These are phyloP conservation scores for Drosophila mimica DNA, from an alignment of 2,888 invertebrate genomes.

Conservation along the genomic window DNA sequence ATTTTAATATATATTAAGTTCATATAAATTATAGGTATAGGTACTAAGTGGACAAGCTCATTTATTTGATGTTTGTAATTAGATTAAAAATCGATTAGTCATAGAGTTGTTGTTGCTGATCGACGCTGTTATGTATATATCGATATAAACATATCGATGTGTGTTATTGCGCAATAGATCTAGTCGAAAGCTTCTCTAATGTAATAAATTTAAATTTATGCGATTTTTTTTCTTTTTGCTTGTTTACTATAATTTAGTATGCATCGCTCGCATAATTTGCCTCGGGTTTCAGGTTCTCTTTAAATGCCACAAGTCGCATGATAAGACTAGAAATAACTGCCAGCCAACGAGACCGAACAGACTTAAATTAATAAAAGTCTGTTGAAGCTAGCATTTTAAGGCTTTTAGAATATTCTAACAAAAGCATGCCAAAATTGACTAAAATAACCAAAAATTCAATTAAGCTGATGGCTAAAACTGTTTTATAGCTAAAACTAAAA, in stretches of 20 bases:
- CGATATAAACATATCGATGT: background rate
- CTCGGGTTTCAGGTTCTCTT: slow-evolving; percentile 44
- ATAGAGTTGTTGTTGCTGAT: background rate
- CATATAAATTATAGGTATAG: background rate
- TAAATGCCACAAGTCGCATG: slow-evolving; percentile 44
- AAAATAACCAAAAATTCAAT: background rate
- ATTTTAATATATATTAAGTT: background rate
- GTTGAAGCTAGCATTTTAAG: background rate
- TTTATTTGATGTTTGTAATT: slow-evolving; percentile 6
- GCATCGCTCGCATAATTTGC: slow-evolving; percentile 32
- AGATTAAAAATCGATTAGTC: background rate
- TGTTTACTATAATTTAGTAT: slow-evolving; percentile 49
- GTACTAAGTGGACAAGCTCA: background rate
- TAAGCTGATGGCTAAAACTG: background rate
- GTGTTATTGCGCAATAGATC: slow-evolving; percentile 51
- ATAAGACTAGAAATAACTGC: slow-evolving; percentile 35
- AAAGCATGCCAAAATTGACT: background rate
- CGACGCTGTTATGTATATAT: background rate
- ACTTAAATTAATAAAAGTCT: slow-evolving; percentile 27
- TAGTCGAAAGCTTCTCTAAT: slow-evolving; percentile 29
- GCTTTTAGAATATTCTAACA: slow-evolving; percentile 2
- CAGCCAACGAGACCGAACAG: slow-evolving; percentile 7
- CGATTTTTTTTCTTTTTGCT: slow-evolving; percentile 35
- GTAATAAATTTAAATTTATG: slow-evolving; percentile 67
- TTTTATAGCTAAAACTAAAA: background rate